A percentile compares a stretch with the other conserved stretches of the same genome.
Conservation (phyloP, 2,113 vertebrate genomes). For the Petaurus breviceps region DNA sequence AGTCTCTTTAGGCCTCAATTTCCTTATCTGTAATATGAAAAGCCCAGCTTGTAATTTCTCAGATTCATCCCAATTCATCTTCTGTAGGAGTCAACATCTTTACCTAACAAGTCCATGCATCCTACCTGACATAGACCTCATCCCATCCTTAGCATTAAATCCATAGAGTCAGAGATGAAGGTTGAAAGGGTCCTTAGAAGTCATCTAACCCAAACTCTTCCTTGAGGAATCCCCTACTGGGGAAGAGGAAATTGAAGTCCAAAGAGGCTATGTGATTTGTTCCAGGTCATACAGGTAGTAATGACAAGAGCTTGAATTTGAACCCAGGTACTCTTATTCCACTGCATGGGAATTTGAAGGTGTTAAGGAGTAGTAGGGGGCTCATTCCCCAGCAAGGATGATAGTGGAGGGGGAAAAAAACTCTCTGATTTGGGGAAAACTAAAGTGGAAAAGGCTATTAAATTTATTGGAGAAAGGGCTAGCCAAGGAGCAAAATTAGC, state of each 20-base stretch:
- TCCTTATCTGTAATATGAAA: not conserved
- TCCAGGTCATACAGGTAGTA: not conserved
- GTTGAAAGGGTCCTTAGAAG: not conserved
- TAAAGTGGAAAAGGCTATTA: not conserved
- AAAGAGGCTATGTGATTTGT: not conserved
- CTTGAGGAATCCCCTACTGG: no score
- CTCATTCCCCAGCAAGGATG: not conserved
- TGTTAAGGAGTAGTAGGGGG: not conserved
- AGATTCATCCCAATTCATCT: not conserved
- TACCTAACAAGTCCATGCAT: not conserved
- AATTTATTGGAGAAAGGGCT: not conserved
- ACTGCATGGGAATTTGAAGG: not conserved
- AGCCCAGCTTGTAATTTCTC: not conserved
- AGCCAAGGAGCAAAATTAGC: not conserved
- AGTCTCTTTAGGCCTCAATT: not conserved
- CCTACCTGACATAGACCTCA: not conserved
- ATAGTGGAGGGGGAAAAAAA: not conserved
- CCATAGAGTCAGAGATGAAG: not conserved
- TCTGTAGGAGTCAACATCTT: not conserved
- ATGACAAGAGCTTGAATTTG: not conserved
- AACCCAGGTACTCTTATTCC: not conserved
- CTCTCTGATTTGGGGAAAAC: not conserved
- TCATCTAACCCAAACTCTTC: not conserved
- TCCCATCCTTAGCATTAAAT: not conserved
- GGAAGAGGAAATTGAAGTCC: not conserved